A percentile compares a stretch with the other conserved stretches of the same genome.
phyloP scores from a whole-genome alignment of 1,140 invertebrate species.

The Eurosta solidaginis region DNA sequence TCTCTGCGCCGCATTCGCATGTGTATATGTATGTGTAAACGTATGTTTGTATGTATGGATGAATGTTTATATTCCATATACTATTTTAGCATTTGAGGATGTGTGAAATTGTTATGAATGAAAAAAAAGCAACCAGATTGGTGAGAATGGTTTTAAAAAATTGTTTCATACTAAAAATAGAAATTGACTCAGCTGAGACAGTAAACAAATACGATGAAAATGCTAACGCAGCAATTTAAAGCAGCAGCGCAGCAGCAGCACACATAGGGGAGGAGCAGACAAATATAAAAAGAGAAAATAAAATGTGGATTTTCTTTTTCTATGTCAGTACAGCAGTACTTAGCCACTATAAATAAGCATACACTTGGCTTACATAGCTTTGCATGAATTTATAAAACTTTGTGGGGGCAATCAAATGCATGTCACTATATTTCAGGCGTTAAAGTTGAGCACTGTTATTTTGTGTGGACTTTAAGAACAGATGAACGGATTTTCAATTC shows the following conservation, averaged over 20 bases:
- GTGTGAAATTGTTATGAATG: slow-evolving; percentile 6
- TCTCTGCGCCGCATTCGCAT: background rate
- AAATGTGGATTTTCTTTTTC: background rate
- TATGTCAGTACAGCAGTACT: background rate
- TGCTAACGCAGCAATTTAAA: background rate
- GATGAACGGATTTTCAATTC: too few relatives aligned
- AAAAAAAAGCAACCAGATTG: too few relatives aligned
- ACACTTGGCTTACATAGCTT: too few relatives aligned
- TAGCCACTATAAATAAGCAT: background rate
- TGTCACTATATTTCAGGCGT: too few relatives aligned
- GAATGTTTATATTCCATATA: too few relatives aligned
- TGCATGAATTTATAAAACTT: too few relatives aligned
- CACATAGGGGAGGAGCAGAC: background rate
- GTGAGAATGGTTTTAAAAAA: slow-evolving; percentile 1
- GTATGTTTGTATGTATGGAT: too few relatives aligned
- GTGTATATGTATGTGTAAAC: background rate
- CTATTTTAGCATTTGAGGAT: background rate
- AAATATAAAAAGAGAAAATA: background rate
- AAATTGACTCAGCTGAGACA: slow-evolving; percentile 9
- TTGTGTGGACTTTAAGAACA: too few relatives aligned
- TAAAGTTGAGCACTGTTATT: too few relatives aligned
- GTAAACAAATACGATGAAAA: background rate
- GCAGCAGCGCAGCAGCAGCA: background rate
- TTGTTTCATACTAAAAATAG: slow-evolving; percentile 4
- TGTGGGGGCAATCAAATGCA: too few relatives aligned